Evolutionary conservation across 2,888 invertebrate species (phyloP).

Genomic region (Ochlodes sylvanus): DNA sequence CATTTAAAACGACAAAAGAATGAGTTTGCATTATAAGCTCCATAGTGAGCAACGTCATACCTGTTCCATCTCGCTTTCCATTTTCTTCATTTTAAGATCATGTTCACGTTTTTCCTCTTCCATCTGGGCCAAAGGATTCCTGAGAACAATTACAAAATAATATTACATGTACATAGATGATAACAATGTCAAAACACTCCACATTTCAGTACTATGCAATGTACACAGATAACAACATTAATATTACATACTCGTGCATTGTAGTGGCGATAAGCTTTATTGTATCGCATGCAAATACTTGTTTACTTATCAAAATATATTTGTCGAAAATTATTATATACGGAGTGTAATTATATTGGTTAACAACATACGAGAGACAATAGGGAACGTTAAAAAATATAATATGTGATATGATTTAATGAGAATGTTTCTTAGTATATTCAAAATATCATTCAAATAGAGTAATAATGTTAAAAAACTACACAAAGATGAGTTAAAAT

Average conservation of each 20-base stretch:
- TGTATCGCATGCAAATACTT: conserved; percentile 5
- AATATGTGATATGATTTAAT: no score
- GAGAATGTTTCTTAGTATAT: no score
- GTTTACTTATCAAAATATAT: neutral
- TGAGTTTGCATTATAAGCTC: no score
- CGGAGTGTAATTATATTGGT: neutral
- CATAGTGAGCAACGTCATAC: conserved; percentile 47
- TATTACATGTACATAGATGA: conserved; percentile 20
- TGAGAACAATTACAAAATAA: conserved; percentile 71
- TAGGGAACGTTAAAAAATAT: neutral
- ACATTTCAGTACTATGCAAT: conserved; percentile 17
- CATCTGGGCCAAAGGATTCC: conserved; percentile 99
- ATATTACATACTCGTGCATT: conserved; percentile 16
- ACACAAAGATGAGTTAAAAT: no score
- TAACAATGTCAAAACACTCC: conserved; percentile 6
- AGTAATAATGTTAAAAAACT: no score
- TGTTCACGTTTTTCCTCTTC: conserved; percentile 99
- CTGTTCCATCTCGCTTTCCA: conserved; percentile 99
- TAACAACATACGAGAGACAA: neutral
- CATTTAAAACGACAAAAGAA: no score
- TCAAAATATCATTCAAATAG: no score
- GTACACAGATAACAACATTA: neutral
- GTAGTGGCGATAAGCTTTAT: conserved; percentile 6
- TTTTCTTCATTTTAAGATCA: conserved; percentile 98
- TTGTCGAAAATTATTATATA: neutral